Percentiles rank a stretch among this genome's conserved stretches.
Evolutionary conservation across 2,888 invertebrate genomes (phyloP).

Genomic region (Tortrix viridana): DNA sequence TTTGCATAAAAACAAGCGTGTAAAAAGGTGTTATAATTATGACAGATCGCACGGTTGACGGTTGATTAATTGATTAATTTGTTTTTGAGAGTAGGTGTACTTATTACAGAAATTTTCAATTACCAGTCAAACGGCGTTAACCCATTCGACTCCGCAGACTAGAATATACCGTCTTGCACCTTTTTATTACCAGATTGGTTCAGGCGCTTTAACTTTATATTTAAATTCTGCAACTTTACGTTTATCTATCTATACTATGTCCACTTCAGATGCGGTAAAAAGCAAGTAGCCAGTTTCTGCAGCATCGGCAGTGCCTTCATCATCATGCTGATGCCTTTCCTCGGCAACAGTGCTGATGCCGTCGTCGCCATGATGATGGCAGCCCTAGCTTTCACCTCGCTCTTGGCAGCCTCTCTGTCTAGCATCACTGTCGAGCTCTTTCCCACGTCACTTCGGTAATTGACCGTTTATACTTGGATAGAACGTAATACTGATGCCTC

Average conservation of each 20-base stretch:
- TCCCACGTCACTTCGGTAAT: slow-evolving; percentile 86
- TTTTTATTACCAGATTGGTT: too few relatives aligned
- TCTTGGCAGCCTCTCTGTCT: slow-evolving; percentile 84
- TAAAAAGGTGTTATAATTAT: too few relatives aligned
- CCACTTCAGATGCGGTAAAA: slow-evolving; percentile 68
- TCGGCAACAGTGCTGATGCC: slow-evolving; percentile 76
- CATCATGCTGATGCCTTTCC: slow-evolving; percentile 81
- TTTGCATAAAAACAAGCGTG: too few relatives aligned
- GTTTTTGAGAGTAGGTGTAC: too few relatives aligned
- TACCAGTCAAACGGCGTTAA: too few relatives aligned
- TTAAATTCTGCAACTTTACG: neutral
- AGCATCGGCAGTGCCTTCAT: slow-evolving; percentile 75
- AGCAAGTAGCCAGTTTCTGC: slow-evolving; percentile 64
- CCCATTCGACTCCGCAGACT: too few relatives aligned
- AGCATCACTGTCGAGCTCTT: slow-evolving; percentile 87
- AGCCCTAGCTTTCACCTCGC: slow-evolving; percentile 79
- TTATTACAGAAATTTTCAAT: too few relatives aligned
- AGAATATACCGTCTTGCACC: too few relatives aligned
- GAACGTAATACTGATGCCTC: too few relatives aligned
- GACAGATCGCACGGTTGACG: too few relatives aligned
- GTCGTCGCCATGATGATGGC: slow-evolving; percentile 83
- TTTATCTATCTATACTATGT: neutral
- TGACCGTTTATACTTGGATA: too few relatives aligned
- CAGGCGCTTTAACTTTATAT: neutral
- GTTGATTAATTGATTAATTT: too few relatives aligned